Conservation (phyloP, 1,140 invertebrate species). For the Dryas iulia region DNA sequence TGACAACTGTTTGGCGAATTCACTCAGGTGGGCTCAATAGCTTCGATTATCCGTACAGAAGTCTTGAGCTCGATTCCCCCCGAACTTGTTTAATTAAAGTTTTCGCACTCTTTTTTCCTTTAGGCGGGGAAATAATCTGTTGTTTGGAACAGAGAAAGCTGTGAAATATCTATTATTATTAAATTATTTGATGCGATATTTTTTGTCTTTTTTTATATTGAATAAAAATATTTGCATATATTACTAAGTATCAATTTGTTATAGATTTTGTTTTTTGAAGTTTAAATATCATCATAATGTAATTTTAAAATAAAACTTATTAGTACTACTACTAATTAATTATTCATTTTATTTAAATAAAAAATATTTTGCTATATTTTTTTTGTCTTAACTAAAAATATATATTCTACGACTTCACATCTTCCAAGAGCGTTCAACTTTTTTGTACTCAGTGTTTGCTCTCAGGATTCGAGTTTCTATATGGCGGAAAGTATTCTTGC, state of each 20-base stretch:
- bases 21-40: conserved; percentile 64
- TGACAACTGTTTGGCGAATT: conserved; percentile 49
- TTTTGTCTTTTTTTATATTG: too few relatives aligned
- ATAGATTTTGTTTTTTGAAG: too few relatives aligned
- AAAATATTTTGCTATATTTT: too few relatives aligned
- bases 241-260: too few relatives aligned
- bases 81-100: conserved; percentile 79
- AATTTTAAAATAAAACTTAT: too few relatives aligned
- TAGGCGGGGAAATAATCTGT: conserved; percentile 70
- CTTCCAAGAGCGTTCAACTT: conserved; percentile 52
- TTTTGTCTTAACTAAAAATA: neutral
- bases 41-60: conserved; percentile 74
- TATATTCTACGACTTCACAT: conserved; percentile 25
- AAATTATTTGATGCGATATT: too few relatives aligned
- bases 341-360: too few relatives aligned
- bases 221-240: too few relatives aligned
- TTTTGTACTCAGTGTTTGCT: conserved; percentile 73
- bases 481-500: conserved; percentile 64
- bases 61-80: conserved; percentile 65
- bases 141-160: conserved; percentile 46
- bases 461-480: conserved; percentile 62
- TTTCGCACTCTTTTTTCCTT: conserved; percentile 76
- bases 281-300: too few relatives aligned
- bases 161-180: neutral
- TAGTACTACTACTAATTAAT: too few relatives aligned